Conservation (phyloP, 2,113 vertebrate species). For the Trochalopteron elliotii region DNA sequence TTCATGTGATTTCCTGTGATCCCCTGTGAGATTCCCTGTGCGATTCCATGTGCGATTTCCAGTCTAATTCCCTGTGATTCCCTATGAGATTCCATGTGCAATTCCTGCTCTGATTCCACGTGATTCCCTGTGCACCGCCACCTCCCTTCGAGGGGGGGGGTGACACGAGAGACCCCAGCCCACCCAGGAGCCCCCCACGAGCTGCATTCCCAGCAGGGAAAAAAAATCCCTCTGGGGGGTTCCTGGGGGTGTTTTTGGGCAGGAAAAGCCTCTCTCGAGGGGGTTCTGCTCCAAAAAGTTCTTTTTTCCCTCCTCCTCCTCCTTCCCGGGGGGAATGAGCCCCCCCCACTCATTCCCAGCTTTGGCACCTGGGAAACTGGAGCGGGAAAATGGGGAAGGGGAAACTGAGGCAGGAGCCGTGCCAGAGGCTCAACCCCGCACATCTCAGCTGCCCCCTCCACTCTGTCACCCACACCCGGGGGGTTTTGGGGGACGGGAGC, state of each 20-base stretch:
- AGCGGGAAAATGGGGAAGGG: neutral
- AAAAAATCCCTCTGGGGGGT: neutral
- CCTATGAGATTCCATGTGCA: neutral
- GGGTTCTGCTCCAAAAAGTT: neutral
- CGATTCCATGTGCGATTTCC: neutral
- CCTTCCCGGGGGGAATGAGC: neutral
- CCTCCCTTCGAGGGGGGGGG: no score
- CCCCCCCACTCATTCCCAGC: neutral
- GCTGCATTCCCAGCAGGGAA: neutral
- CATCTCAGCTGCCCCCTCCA: rapidly evolving
- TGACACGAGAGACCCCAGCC: no score
- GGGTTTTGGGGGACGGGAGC: neutral
- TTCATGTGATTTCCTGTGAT: neutral
- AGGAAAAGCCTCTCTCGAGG: neutral
- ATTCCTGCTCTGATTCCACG: no score
- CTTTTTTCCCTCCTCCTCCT: no score
- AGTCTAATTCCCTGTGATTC: neutral
- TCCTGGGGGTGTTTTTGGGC: neutral
- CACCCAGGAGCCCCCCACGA: no score
- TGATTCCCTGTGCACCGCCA: neutral
- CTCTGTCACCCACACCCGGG: neutral
- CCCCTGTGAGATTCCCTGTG: neutral
- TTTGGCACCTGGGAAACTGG: neutral
- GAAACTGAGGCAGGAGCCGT: neutral
- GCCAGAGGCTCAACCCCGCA: no score